phyloP scores from a whole-genome alignment of 2,113 vertebrate genomes.

The Ctenomys sociabilis region DNA sequence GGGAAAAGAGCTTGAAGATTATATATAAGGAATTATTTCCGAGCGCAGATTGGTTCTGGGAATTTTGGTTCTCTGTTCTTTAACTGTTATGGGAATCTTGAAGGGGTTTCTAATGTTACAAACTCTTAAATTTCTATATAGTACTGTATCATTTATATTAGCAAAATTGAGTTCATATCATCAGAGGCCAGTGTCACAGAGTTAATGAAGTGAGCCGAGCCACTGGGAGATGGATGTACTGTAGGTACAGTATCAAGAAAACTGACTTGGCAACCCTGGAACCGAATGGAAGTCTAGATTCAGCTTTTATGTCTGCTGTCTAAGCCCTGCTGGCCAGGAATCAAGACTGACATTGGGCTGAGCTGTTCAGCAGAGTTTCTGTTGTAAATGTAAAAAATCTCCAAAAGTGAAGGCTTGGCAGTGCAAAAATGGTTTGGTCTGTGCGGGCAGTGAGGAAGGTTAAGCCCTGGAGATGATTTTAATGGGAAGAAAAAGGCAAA shows the following conservation, averaged over 20 bases:
- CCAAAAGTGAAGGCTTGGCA: not conserved
- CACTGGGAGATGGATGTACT: slow-evolving; percentile 71
- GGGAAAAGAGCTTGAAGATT: slow-evolving; percentile 67
- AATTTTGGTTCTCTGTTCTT: slow-evolving; percentile 81
- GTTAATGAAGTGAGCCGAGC: slow-evolving; percentile 82
- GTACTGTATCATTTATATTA: slow-evolving; percentile 85
- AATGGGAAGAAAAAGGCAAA: slow-evolving; percentile 36
- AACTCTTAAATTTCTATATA: slow-evolving; percentile 80
- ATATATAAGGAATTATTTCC: slow-evolving; percentile 74
- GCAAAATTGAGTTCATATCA: slow-evolving; percentile 75
- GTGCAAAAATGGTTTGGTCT: not conserved
- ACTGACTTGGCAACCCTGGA: slow-evolving; percentile 61
- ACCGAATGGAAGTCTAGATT: slow-evolving; percentile 72
- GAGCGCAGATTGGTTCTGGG: slow-evolving; percentile 83
- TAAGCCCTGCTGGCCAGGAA: slow-evolving; percentile 61
- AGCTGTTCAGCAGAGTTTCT: slow-evolving; percentile 64
- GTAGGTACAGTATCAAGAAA: slow-evolving; percentile 69
- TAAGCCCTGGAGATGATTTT: slow-evolving; percentile 43
- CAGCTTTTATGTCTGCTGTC: slow-evolving; percentile 56
- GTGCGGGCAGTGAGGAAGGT: not conserved
- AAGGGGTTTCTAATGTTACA: slow-evolving; percentile 81
- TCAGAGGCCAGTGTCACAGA: slow-evolving; percentile 71
- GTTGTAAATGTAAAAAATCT: slow-evolving; percentile 20
- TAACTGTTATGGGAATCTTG: slow-evolving; percentile 82
- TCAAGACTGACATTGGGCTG: not conserved